Conservation (phyloP, 1,140 invertebrate species). For the Pentalonia nigronervosa region DNA sequence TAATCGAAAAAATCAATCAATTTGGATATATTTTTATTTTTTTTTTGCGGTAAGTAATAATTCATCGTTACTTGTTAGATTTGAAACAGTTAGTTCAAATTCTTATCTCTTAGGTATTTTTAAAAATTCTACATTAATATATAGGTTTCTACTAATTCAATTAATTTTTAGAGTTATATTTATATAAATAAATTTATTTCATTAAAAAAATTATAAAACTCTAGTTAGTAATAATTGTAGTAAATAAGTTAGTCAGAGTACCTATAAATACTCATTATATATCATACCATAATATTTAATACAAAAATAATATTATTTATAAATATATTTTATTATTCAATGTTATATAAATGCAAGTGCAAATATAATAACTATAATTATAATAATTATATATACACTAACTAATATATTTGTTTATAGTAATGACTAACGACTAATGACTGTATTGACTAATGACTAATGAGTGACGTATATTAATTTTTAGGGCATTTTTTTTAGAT, state of each 20-base stretch:
- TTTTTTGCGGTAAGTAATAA: background rate
- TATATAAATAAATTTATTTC: background rate
- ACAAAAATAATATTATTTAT: too few species aligned
- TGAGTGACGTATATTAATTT: too few species aligned
- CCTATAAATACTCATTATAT: background rate
- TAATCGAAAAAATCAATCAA: background rate
- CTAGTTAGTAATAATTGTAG: background rate
- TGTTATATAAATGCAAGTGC: too few species aligned
- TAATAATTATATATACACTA: too few species aligned
- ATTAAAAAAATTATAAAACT: background rate
- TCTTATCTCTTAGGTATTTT: background rate
- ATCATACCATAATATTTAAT: background rate
- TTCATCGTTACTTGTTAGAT: background rate
- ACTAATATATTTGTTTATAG: too few species aligned
- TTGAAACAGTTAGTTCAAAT: background rate
- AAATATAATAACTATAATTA: too few species aligned
- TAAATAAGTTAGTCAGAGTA: background rate
- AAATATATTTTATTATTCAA: too few species aligned
- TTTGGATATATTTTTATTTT: background rate
- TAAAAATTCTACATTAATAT: background rate
- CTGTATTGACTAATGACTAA: too few species aligned
- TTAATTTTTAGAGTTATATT: background rate
- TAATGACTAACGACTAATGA: too few species aligned
- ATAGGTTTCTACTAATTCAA: background rate
- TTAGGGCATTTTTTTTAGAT: too few species aligned